Evolutionary conservation across 1,140 invertebrate genomes (phyloP).

Genomic region (Hycleus cichorii): DNA sequence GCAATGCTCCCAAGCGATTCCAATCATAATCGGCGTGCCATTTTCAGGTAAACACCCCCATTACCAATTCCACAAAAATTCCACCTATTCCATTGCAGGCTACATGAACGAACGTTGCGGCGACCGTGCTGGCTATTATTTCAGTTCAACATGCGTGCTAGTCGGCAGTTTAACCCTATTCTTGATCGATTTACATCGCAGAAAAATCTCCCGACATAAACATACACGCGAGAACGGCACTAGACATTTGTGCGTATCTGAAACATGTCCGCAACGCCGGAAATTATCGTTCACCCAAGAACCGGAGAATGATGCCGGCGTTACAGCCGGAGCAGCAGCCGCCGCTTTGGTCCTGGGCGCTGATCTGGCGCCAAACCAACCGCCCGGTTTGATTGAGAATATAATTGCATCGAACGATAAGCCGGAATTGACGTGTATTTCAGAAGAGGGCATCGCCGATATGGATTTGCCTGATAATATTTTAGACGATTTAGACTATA

Average conservation of each 20-base stretch:
- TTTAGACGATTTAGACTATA: conserved; percentile 72
- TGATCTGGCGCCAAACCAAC: conserved; percentile 42
- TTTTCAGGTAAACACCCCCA: conserved; percentile 57
- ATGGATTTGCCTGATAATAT: conserved; percentile 77
- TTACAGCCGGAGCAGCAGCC: conserved; percentile 40
- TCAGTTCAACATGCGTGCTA: conserved; percentile 69
- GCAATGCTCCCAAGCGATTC: conserved; percentile 79
- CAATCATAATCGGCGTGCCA: conserved; percentile 79
- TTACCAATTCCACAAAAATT: neutral
- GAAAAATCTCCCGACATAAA: conserved; percentile 60
- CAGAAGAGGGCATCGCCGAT: conserved; percentile 77
- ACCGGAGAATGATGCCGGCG: conserved; percentile 47
- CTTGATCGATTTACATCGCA: conserved; percentile 69
- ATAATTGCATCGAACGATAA: conserved; percentile 43
- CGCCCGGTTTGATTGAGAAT: conserved; percentile 30
- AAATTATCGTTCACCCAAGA: conserved; percentile 53
- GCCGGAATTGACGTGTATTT: conserved; percentile 78
- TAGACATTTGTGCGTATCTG: conserved; percentile 49
- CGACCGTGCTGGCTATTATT: conserved; percentile 71
- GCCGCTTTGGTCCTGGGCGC: conserved; percentile 48
- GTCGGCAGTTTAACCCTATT: conserved; percentile 69
- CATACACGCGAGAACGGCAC: conserved; percentile 54
- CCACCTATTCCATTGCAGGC: conserved; percentile 45
- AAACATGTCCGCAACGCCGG: conserved; percentile 50
- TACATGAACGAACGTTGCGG: conserved; percentile 70